phyloP scores from a whole-genome alignment of 2,113 vertebrate genomes.

The Toxostoma redivivum region DNA sequence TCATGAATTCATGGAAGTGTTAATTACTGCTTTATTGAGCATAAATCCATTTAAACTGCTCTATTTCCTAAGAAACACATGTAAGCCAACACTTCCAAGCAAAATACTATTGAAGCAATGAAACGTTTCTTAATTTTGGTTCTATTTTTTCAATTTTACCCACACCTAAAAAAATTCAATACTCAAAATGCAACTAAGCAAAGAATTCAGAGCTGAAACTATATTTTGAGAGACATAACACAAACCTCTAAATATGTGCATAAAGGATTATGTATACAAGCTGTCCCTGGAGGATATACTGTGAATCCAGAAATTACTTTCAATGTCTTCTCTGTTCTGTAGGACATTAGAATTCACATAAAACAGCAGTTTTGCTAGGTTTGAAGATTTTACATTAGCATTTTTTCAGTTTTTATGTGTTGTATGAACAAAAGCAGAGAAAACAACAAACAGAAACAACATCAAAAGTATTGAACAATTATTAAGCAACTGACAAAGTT shows the following conservation, averaged over 20 bases:
- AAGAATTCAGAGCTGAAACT: not conserved
- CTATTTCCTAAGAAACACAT: not conserved
- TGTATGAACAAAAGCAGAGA: not conserved
- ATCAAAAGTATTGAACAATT: not conserved
- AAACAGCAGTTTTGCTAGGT: not conserved
- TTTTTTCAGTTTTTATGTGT: not conserved
- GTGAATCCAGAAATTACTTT: not conserved
- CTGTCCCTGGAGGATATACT: not conserved
- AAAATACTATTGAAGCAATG: rapidly evolving
- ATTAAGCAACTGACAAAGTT: not conserved
- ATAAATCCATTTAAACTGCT: not conserved
- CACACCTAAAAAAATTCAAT: not conserved
- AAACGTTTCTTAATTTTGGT: not conserved
- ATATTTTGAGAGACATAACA: not conserved
- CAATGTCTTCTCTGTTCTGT: not conserved
- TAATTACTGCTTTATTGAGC: not conserved
- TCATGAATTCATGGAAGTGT: not conserved
- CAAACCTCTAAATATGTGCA: conserved; percentile 1
- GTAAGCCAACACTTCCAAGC: not conserved
- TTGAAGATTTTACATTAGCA: not conserved
- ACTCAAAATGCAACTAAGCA: not conserved
- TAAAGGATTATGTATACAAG: not conserved
- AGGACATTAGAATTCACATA: not conserved
- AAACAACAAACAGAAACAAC: not conserved
- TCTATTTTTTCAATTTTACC: not conserved